Percentiles rank a stretch among this genome's conserved stretches.
Conservation (phyloP, 1,140 invertebrate species). For the Parasteatoda tepidariorum region DNA sequence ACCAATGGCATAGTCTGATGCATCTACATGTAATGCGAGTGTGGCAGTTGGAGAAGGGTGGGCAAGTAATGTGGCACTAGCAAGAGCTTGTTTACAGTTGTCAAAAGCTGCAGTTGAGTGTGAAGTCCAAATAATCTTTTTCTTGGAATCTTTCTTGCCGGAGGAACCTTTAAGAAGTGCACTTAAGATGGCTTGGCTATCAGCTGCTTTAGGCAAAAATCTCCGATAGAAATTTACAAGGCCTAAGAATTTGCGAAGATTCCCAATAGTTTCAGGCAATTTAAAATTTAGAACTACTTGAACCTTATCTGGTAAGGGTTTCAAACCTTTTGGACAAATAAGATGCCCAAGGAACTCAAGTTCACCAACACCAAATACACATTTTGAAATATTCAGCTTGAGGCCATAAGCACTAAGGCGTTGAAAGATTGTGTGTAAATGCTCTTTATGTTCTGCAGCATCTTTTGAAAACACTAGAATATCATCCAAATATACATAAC, state of each 20-base stretch:
- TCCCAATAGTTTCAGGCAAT: constrained; percentile 64
- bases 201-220: constrained; percentile 24
- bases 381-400: constrained; percentile 64
- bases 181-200: not conserved
- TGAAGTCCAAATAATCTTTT: constrained; percentile 45
- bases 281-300: constrained; percentile 46
- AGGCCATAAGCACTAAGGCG: constrained; percentile 65
- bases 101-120: constrained; percentile 66
- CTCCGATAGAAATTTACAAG: constrained; percentile 68
- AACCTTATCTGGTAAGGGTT: constrained; percentile 43
- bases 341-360: constrained; percentile 46
- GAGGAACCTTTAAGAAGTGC: not conserved
- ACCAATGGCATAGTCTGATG: constrained; percentile 53
- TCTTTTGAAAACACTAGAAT: constrained; percentile 69
- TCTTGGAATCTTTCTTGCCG: not conserved
- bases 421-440: constrained; percentile 67
- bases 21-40: constrained; percentile 54
- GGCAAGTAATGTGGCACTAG: constrained; percentile 34
- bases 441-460: constrained; percentile 66
- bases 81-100: constrained; percentile 66
- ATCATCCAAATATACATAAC: constrained; percentile 9
- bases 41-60: constrained; percentile 41
- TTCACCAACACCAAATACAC: constrained; percentile 42
- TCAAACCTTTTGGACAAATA: constrained; percentile 17
- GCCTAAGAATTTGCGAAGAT: constrained; percentile 67